These are phyloP conservation scores for Drosophila melanica DNA, from an alignment of 1,140 invertebrate genomes.

Conservation along the genomic window DNA sequence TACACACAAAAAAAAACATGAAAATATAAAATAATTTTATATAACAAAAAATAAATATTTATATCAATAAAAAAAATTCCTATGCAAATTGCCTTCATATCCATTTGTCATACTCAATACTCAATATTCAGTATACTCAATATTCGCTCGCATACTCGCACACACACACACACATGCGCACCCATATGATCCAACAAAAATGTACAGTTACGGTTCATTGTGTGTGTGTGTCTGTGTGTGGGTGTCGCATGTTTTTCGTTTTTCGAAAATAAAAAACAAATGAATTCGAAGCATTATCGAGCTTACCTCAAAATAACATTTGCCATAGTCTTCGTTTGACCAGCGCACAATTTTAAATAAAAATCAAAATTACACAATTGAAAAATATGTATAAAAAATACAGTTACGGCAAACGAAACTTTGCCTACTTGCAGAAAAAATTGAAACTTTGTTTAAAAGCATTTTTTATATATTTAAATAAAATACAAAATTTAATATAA, in stretches of 20 bases:
- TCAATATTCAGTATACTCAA: slow-evolving; percentile 33
- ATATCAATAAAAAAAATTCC: slow-evolving; percentile 21
- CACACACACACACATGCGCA: slow-evolving; percentile 6
- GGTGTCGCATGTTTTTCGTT: slow-evolving; percentile 10
- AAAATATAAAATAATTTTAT: slow-evolving; percentile 46
- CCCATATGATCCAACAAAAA: slow-evolving; percentile 36
- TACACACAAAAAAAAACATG: slow-evolving; percentile 22
- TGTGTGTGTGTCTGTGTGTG: slow-evolving; percentile 2
- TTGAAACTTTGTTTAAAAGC: neutral
- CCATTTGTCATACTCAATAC: slow-evolving; percentile 70
- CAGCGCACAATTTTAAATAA: slow-evolving; percentile 13
- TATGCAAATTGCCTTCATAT: slow-evolving; percentile 70
- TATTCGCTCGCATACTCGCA: slow-evolving; percentile 42
- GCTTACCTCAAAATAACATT: slow-evolving; percentile 16
- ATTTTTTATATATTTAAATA: too few species aligned
- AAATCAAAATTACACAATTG: slow-evolving; percentile 21
- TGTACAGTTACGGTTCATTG: slow-evolving; percentile 40
- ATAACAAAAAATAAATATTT: slow-evolving; percentile 33
- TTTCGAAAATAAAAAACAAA: slow-evolving; percentile 2
- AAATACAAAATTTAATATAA: too few species aligned
- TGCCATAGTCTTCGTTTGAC: slow-evolving; percentile 53
- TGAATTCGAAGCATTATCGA: neutral
- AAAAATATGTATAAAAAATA: slow-evolving; percentile 21
- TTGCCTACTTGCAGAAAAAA: slow-evolving; percentile 15
- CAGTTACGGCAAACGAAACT: slow-evolving; percentile 7